These are phyloP conservation scores for Harmothoe impar DNA, from an alignment of 2,888 invertebrate species.

Conservation along the genomic window DNA sequence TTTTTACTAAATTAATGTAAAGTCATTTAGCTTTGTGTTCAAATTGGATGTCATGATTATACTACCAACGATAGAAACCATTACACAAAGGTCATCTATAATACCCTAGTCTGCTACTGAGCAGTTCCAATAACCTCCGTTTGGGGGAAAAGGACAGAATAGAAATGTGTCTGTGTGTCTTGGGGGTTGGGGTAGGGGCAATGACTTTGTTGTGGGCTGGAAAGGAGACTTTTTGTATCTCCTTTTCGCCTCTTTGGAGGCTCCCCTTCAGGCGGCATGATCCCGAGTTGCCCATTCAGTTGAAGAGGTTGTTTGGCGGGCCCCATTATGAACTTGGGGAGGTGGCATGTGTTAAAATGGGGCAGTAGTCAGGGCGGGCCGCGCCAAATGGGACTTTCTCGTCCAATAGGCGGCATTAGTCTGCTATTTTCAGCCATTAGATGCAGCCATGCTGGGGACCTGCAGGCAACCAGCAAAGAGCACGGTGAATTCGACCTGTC, in stretches of 20 bases:
- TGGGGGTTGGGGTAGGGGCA: background rate
- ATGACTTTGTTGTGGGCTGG: background rate
- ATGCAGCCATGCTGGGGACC: background rate
- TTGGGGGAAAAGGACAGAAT: background rate
- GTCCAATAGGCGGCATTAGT: constrained; percentile 19
- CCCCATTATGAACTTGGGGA: constrained; percentile 17
- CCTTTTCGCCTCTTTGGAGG: background rate
- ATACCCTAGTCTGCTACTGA: background rate
- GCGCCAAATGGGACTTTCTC: background rate
- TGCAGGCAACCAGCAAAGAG: background rate
- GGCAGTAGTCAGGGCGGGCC: background rate
- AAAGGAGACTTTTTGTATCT: background rate
- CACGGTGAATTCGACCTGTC: constrained; percentile 23
- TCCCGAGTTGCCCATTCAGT: background rate
- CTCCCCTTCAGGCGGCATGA: background rate
- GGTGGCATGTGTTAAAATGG: constrained; percentile 54
- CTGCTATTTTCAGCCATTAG: constrained; percentile 31
- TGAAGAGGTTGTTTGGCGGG: constrained; percentile 47
- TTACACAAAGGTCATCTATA: too few relatives aligned
- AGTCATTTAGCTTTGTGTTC: background rate
- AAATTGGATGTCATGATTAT: too few relatives aligned
- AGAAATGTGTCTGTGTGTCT: background rate
- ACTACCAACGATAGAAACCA: too few relatives aligned
- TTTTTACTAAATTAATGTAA: too few relatives aligned
- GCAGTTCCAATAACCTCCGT: background rate